phyloP scores from a whole-genome alignment of 2,888 invertebrate genomes.

The Stenichneumon culpator region DNA sequence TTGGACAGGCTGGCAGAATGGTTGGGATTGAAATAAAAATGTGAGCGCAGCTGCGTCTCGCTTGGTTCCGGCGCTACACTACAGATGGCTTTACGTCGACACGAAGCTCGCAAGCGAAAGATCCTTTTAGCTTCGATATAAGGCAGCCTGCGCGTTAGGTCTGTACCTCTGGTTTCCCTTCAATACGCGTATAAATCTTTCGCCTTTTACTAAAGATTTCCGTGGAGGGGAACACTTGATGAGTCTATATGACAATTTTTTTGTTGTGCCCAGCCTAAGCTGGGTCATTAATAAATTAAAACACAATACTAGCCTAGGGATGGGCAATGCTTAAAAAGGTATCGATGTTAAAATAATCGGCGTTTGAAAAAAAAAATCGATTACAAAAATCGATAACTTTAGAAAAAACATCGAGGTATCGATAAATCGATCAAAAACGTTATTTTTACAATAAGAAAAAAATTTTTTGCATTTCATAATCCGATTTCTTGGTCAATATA shows the following conservation, averaged over 20 bases:
- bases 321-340: conserved; percentile 14
- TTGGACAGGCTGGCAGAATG: no score
- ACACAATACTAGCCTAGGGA: no score
- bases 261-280: no score
- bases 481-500: neutral
- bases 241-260: conserved; percentile 78
- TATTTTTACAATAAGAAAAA: conserved; percentile 17
- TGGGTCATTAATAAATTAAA: no score
- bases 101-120: no score
- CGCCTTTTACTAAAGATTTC: conserved; percentile 86
- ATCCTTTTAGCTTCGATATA: no score
- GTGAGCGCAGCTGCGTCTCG: no score
- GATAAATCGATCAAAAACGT: conserved; percentile 16
- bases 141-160: no score
- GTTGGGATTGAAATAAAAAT: no score
- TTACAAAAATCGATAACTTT: conserved; percentile 9
- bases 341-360: conserved; percentile 18
- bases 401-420: conserved; percentile 14
- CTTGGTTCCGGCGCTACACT: no score
- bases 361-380: conserved; percentile 8
- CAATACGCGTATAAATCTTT: conserved; percentile 85
- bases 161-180: conserved; percentile 79
- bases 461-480: neutral
- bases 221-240: conserved; percentile 82
- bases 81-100: no score